Evolutionary conservation across 2,888 invertebrate genomes (phyloP).

Genomic region (Pristionchus arcanus): DNA sequence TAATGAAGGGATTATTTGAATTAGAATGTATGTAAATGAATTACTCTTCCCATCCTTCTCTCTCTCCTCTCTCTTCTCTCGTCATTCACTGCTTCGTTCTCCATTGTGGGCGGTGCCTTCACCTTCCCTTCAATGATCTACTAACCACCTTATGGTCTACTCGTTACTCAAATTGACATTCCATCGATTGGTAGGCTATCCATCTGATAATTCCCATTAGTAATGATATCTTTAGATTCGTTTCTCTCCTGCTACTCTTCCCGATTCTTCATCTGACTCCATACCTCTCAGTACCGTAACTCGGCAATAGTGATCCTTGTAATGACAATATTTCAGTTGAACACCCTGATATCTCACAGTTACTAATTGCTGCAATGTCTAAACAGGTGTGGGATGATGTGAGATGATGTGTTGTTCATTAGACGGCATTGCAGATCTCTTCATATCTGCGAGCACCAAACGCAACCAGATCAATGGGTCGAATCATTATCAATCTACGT

Average conservation of each 20-base stretch:
- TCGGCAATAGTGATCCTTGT: background rate
- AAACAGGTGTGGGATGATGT: background rate
- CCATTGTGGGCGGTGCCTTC: constrained; percentile 25
- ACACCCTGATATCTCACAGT: background rate
- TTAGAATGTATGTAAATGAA: background rate
- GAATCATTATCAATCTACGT: background rate
- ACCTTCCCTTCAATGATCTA: constrained; percentile 13
- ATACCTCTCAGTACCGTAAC: background rate
- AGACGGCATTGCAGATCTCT: background rate
- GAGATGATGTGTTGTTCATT: background rate
- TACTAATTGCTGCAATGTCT: constrained; percentile 22
- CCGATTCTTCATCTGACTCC: background rate
- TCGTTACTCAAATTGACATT: constrained; percentile 33
- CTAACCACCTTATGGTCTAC: constrained; percentile 40
- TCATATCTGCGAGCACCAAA: background rate
- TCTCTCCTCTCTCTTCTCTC: background rate
- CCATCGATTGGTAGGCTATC: constrained; percentile 2
- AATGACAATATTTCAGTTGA: background rate
- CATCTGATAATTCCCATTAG: background rate
- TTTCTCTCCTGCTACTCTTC: background rate
- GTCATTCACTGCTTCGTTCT: background rate
- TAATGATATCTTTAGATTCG: background rate
- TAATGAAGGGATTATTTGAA: too few relatives aligned
- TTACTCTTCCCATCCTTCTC: background rate
- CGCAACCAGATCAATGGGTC: constrained; percentile 9